Conservation (phyloP, 53 echinoderm and acorn worm species). For the Hippasteria phrygiana region DNA sequence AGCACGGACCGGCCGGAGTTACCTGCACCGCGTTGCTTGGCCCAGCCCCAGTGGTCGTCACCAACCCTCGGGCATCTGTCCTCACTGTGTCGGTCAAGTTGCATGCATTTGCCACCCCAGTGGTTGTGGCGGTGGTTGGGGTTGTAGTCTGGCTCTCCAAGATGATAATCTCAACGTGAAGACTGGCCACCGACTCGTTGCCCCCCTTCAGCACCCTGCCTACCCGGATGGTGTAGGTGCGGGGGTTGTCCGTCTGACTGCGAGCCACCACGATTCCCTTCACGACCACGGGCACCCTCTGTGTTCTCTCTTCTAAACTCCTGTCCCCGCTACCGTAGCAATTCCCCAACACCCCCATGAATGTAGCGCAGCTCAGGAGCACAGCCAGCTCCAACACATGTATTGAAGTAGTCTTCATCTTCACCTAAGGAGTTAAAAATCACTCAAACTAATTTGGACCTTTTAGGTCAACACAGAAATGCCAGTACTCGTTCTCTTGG, state of each 20-base stretch:
- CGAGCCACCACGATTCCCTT: slow-evolving; percentile 31
- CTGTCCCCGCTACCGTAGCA: neutral
- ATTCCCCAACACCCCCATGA: neutral
- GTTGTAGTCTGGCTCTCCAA: neutral
- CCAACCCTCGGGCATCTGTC: no score
- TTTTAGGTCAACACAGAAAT: neutral
- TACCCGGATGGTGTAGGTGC: slow-evolving; percentile 3
- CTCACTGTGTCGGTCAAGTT: neutral
- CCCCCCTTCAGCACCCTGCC: slow-evolving; percentile 45
- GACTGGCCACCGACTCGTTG: slow-evolving; percentile 35
- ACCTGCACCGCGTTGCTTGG: neutral
- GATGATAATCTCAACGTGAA: neutral
- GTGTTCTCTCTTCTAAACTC: slow-evolving; percentile 29
- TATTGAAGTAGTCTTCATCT: neutral
- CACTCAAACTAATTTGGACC: neutral
- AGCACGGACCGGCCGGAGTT: slow-evolving; percentile 38
- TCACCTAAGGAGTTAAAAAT: neutral
- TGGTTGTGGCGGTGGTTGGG: neutral
- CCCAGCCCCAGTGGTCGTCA: neutral
- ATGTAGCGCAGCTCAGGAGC: slow-evolving; percentile 6
- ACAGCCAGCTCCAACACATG: neutral
- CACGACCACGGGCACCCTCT: slow-evolving; percentile 17
- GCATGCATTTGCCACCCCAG: neutral
- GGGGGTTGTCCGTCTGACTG: slow-evolving; percentile 7
- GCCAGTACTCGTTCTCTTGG: neutral